These are phyloP conservation scores for Scarus forsteni DNA, from an alignment of 2,797 vertebrate genomes.

Conservation along the genomic window DNA sequence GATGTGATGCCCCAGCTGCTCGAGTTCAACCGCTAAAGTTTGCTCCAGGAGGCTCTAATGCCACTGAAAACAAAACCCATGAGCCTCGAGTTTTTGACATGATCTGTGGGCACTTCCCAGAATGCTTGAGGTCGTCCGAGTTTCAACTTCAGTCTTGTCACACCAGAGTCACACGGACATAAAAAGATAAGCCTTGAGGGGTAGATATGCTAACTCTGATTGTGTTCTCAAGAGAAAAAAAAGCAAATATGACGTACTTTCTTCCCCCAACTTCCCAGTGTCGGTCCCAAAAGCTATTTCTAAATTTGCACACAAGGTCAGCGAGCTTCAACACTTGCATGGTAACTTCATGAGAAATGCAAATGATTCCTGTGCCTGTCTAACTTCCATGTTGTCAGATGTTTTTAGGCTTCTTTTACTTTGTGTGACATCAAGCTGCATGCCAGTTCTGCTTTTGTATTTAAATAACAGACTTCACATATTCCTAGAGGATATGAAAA, in stretches of 20 bases:
- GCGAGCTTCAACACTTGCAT: neutral
- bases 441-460: neutral
- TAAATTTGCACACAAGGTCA: neutral
- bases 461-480: neutral
- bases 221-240: neutral
- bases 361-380: neutral
- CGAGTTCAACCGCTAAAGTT: constrained; percentile 30
- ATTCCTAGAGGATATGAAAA: neutral
- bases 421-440: neutral
- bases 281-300: neutral
- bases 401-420: neutral
- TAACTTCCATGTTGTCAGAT: neutral
- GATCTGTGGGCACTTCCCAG: constrained; percentile 6
- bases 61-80: constrained; percentile 12
- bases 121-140: constrained; percentile 7
- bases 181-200: neutral
- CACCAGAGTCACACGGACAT: neutral
- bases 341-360: neutral
- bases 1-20: constrained; percentile 44
- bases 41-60: constrained; percentile 39
- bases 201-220: constrained; percentile 1
- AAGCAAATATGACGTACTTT: neutral
- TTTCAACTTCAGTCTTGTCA: constrained; percentile 4
- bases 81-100: constrained; percentile 20
- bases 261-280: neutral